Base-by-base conservation (phyloP, 2,797 vertebrate genomes). In the Sarcoramphus papa region DNA sequence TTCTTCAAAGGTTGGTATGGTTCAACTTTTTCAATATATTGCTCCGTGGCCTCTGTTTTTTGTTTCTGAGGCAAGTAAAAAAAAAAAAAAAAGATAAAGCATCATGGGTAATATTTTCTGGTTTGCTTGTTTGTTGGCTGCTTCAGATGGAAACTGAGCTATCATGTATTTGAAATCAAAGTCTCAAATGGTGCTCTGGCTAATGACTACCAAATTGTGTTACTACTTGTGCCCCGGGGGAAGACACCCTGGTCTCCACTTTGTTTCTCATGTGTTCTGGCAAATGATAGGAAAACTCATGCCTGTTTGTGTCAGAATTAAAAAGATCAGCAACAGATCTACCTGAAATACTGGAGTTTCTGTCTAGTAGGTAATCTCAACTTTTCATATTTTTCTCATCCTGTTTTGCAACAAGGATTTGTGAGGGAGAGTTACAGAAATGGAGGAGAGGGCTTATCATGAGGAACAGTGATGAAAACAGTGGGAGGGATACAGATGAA, bases 1-100 rank as follows among this genome's bases (percentile, higher is more conserved):
- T 86, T 88, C 94, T 97, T 96, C 96, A 96, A 96, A 97, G 95
- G 87, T 90, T 92, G 70, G 67, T 93, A 85, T 64, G 76, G 64
- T 86, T 93, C 76, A 91, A 1, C 20, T 86, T 91, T 91, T 92
- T 84, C 77, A 86, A 70, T 90, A 88, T 88, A 90, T 80, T 94
- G 63, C 60, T 85, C 53, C 0, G 0, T 68, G 51, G 53, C 69
- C 91, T 91, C 94, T 93, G 92, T 70, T 97, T 94, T 86, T 85
- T 84, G 83, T 84, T 97, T 97, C 95, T 88, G 74, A 83, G 93
- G 81, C 48, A 95, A 94, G 69, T 64, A 19, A 92, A 93, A 83
- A 56, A 57, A 43, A n/a, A 33, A 5, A 24, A 35, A 5, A 8
- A 81, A 93, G 78, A 64, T 74, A 96, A 96, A 90, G 41, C 54